Base-by-base conservation (phyloP, 1,140 invertebrate genomes). In the Drosophila nannoptera region DNA sequence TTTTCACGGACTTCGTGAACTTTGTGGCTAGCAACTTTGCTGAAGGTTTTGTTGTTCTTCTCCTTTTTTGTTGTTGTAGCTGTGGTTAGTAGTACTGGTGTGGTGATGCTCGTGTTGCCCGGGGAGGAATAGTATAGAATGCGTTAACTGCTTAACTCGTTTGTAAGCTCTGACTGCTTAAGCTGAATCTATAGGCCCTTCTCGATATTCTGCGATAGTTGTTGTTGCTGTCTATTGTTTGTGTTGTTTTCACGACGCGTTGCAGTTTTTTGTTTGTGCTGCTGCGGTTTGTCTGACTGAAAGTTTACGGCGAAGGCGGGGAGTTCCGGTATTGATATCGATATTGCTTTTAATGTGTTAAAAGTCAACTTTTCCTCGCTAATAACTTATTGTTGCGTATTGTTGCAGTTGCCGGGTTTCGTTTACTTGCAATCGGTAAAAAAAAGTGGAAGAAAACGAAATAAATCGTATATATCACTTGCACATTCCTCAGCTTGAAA, bases 301-400 rank as follows among this genome's bases (percentile, higher is more conserved):
- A 70, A 49, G 52, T 12, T 50, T 52, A 22, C 35, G 38, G 56
- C 59, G 66, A 70, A 46, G 33, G 22, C 16, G 40, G 32, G 38
- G 66, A 64, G 71, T 73, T 69, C 65, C 69, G 78, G 75, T 84
- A 75, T 78, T 66, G 70, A 35, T 77, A 16, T 69, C 58, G 49
- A 49, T 61, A 53, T 69, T 66, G 75, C 52, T 75, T 80, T 53
- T 66, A 84, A 65, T 84, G 81, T 80, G 76, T 75, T 83, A 67
- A 43, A 22, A 69, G 73, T 69, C 69, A 75, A 65, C 54, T 83
- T 69, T 48, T 53, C 48, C 29, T 58, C 12, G 43, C 43, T 59
- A 38, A 61, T 52, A 56, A 45, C 55, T 48, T 53, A 53, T 53
- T 66, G 35, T 11, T 56, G 48, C 31, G 53, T 69, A 43, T 33